Evolutionary conservation across 2,113 vertebrate genomes (phyloP), one percentile per base, ranked within the genome.

Genomic region (Trichomycterus rosablanca): DNA sequence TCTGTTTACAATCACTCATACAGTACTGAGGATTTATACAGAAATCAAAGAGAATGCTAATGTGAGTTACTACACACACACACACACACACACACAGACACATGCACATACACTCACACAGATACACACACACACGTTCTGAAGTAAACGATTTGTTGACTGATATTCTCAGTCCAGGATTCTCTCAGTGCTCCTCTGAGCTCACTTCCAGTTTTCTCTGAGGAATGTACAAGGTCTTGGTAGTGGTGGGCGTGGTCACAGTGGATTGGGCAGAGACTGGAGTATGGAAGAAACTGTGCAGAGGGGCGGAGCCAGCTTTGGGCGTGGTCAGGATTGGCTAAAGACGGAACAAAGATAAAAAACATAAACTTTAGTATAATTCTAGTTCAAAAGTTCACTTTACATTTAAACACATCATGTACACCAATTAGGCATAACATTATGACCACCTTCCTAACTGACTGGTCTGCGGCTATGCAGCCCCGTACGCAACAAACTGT

Each of bases 131-230:
- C 40, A 43, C 40, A 43, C 40, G 6, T 15, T 7, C 32, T 18
- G 20, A 16, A 22, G 19, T 39, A 56, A 18, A 5, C 26, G 7
- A 7, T 30, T 30, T 30, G 7, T 3, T 4, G 26, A 7, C 3
- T 30, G 26, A 30, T 4, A 30, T 30, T n/a, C n/a, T n/a, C 26
- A 30, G 26, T 3, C 26, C 26, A 3, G 3, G 26, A 30, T 30
- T 30, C 26, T 30, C 26, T 30, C 56, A 45, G 56, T 34, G 23
- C 11, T 59, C 89, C 57, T 93, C 90, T 0, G 81, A 63, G 14
- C 81, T 80, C 16, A 95, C 87, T 63, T 95, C 89, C 78, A 95
- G 87, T 82, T 92, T 92, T 68, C 93, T 81, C 71, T 95, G 94
- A 66, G 93, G 89, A 69, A 91, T 80, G 69, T 85, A 86, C 5